Base-by-base conservation (phyloP, 2,113 vertebrate genomes). In the Suricata suricatta region DNA sequence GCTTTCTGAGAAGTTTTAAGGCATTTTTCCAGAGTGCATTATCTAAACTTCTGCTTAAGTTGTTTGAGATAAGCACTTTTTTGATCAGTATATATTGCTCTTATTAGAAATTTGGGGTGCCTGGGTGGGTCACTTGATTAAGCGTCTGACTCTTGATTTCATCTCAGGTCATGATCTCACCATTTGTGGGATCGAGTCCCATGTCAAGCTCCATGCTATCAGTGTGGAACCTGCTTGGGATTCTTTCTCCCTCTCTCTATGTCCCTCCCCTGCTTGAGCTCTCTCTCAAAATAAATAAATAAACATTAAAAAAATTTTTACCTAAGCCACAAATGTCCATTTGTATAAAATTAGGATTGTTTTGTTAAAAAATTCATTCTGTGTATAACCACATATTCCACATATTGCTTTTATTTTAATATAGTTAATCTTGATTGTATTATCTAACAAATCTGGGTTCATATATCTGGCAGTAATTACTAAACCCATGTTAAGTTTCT, bases 401-500 rank as follows among this genome's bases (percentile, higher is more conserved):
- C 50, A 7, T 85, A 89, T 94, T 81, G 17, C 2, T 93, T 90
- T 96, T 50, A 85, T 81, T 80, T 79, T 84, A 94, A 72, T 77
- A 31, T 76, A 90, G 50, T 33, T 96, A 82, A 66, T 90, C 19
- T 93, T 50, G 25, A 60, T 96, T n/a, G 23, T 88, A 72, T 16
- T 83, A 54, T 68, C 41, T 79, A 71, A 89, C 13, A 92, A 31
- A 11, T 50, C 7, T 96, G 52, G 19, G 33, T 91, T 93, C 23
- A 23, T 89, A 47, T 54, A 77, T 82, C 33, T n/a, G 68, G 13
- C 31, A 94, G 0, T 96, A 79, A 87, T 91, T 76, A 95, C 38
- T 93, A 76, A 91, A 79, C 87, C 38, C 50, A 69, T 90, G 47
- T 77, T 96, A 90, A 60, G 15, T 69, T 76, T 87, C 29, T 88